These are phyloP conservation scores for Meloe dianella DNA, from an alignment of 2,888 invertebrate species.

Conservation along the genomic window DNA sequence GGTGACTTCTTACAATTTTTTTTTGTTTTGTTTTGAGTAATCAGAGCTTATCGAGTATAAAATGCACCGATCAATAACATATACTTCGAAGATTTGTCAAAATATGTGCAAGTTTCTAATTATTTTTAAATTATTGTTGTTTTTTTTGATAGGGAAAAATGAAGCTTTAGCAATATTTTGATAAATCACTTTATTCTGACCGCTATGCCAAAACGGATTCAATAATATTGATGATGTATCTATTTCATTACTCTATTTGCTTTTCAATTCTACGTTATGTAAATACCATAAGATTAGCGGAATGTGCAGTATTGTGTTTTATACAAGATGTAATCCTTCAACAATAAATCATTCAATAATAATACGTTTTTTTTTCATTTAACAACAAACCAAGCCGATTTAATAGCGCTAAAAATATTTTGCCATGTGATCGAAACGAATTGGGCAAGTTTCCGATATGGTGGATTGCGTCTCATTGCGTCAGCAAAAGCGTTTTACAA, in stretches of 20 bases:
- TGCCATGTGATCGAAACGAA: no score
- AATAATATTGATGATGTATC: constrained; percentile 14
- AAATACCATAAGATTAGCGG: constrained; percentile 20
- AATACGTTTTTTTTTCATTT: constrained; percentile 12
- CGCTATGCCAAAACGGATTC: constrained; percentile 22
- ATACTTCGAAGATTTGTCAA: constrained; percentile 12
- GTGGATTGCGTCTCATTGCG: no score
- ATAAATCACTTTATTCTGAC: constrained; percentile 13
- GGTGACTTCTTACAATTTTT: constrained; percentile 19
- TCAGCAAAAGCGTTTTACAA: no score
- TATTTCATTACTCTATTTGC: constrained; percentile 13
- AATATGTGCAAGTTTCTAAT: constrained; percentile 24
- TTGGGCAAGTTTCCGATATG: no score
- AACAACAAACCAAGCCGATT: neutral
- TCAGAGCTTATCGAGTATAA: constrained; percentile 23
- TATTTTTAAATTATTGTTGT: constrained; percentile 18
- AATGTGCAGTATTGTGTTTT: constrained; percentile 29
- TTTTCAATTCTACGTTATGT: constrained; percentile 27
- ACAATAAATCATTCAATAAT: constrained; percentile 26
- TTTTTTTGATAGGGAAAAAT: neutral
- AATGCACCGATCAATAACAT: constrained; percentile 18
- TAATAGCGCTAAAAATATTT: no score
- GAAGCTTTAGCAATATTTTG: constrained; percentile 2
- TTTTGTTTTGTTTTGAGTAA: constrained; percentile 25
- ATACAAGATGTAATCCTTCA: constrained; percentile 14